Percentiles rank a stretch among this genome's conserved stretches.
Evolutionary conservation across 2,888 invertebrate genomes (phyloP).

Genomic region (Noctuana brunneofusca): DNA sequence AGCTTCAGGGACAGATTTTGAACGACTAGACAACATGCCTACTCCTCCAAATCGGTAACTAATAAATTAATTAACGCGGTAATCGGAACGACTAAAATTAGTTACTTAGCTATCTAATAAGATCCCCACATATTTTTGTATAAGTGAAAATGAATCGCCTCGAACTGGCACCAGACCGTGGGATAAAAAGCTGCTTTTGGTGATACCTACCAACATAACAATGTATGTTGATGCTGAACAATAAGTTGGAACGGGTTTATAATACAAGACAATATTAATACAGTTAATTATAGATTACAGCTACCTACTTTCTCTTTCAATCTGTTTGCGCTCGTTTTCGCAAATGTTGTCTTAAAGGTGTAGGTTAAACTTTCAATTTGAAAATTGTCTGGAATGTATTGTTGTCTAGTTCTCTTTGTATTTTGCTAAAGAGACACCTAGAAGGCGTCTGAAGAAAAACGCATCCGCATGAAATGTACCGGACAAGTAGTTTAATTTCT

Average conservation of each 20-base stretch:
- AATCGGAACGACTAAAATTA: too few species aligned
- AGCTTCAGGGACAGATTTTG: constrained; percentile 80
- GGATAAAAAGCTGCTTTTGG: too few species aligned
- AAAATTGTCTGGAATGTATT: neutral
- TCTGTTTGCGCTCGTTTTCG: neutral
- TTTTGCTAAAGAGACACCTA: too few species aligned
- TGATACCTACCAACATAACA: too few species aligned
- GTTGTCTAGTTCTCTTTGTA: neutral
- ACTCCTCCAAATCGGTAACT: constrained; percentile 85
- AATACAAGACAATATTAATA: neutral
- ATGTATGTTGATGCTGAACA: too few species aligned
- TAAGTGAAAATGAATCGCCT: neutral
- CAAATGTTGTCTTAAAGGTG: neutral
- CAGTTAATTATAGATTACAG: neutral
- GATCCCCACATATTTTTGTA: neutral
- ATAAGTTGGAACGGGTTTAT: neutral
- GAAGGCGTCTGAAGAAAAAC: too few species aligned
- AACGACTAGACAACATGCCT: constrained; percentile 79
- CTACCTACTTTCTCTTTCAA: neutral
- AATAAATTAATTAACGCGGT: neutral
- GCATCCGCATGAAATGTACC: too few species aligned
- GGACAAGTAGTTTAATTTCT: too few species aligned
- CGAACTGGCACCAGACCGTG: too few species aligned
- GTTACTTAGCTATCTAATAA: too few species aligned
- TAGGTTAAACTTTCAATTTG: neutral